Conservation (phyloP, 2,113 vertebrate species). For the Ammospiza nelsoni region DNA sequence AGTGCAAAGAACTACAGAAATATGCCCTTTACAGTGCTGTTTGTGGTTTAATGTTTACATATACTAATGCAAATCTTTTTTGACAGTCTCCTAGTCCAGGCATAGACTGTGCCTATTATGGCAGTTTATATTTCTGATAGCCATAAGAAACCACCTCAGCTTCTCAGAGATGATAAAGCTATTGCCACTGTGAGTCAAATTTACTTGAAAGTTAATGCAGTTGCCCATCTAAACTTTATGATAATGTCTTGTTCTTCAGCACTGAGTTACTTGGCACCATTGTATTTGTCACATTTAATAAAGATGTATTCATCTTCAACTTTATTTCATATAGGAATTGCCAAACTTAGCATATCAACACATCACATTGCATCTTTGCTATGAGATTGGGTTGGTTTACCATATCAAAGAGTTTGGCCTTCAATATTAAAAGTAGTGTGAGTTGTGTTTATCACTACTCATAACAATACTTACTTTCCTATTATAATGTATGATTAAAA, state of each 20-base stretch:
- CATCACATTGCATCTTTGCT: neutral
- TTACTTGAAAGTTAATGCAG: neutral
- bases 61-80: neutral
- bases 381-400: neutral
- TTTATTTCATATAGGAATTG: neutral
- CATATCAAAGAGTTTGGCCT: neutral
- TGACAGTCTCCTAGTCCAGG: neutral
- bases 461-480: neutral
- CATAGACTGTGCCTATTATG: neutral
- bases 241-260: neutral
- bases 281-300: neutral
- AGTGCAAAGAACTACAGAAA: neutral
- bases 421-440: neutral
- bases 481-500: neutral
- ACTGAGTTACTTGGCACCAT: neutral
- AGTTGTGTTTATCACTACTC: neutral
- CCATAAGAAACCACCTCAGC: neutral
- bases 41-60: neutral
- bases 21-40: neutral
- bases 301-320: neutral
- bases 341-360: neutral
- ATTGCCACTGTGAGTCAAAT: neutral
- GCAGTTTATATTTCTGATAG: neutral
- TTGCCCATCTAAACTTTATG: conserved; percentile 1
- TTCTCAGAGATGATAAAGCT: neutral